Base-by-base conservation (phyloP, 2,888 invertebrate species). In the Amphiduros pacificus region DNA sequence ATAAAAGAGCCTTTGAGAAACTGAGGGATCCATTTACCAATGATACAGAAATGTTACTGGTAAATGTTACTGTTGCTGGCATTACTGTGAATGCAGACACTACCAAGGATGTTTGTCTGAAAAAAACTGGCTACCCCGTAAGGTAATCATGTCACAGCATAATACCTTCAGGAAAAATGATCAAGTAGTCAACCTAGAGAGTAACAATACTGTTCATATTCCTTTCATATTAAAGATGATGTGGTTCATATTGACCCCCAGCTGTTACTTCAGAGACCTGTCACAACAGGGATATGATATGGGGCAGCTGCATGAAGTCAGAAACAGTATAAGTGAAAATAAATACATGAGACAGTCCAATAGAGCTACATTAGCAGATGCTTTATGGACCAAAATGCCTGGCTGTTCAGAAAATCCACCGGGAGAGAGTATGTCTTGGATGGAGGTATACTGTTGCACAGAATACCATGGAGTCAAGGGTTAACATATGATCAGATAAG, bases 41-140 rank as follows among this genome's bases (percentile, higher is more conserved):
- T 32, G 61, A 63, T 11, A 6, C 29, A 74, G 68, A 53, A 67
- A 74, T 40, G 67, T 64, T 52, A 71, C 65, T 40, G 71, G 72
- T 20, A 64, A 60, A 6, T n/a, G n/a, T n/a, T n/a, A n/a, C n/a
- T n/a, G 29, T 31, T 56, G 72, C 66, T 9, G 67, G 64, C n/a
- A 52, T 52, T 6, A 40, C 44, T 2, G 63, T 70, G 1, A 70
- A 71, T 69, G 68, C 61, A 2, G 65, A 71, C 26, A 17, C 6
- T 14, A 69, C 73, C 22, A 57, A 61, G 41, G 49, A 57, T 9
- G 28, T 67, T 50, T 68, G 71, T 22, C 14, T 26, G 9, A 44
- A 24, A 6, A n/a, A 68, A 71, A 6, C 27, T n/a, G n/a, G n/a
- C n/a, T n/a, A n/a, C n/a, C n/a, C 65, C 69, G 67, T 55, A 53